These are phyloP conservation scores for Neoniphon sammara DNA, from an alignment of 2,797 vertebrate genomes.

Conservation along the genomic window DNA sequence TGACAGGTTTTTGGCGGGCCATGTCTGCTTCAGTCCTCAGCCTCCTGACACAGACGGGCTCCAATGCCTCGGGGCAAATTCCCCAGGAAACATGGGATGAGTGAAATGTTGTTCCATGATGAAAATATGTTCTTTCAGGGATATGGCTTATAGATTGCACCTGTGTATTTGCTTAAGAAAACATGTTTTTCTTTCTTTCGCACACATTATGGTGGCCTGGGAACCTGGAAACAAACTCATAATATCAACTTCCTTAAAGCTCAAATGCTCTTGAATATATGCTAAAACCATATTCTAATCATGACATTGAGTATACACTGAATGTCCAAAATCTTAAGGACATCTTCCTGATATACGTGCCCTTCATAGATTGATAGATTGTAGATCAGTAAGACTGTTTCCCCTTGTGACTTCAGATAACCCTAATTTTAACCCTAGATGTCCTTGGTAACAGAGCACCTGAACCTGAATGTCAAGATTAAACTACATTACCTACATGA, in stretches of 20 bases:
- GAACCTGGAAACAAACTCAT: conserved; percentile 2
- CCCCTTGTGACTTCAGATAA: too few relatives aligned
- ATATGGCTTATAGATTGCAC: conserved; percentile 40
- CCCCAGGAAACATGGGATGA: conserved; percentile 46
- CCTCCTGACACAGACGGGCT: conserved; percentile 35
- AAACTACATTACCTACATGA: conserved; percentile 13
- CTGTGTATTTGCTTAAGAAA: conserved; percentile 44
- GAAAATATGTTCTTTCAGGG: conserved; percentile 33
- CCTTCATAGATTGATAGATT: too few relatives aligned
- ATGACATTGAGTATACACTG: not conserved
- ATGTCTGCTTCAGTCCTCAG: conserved; percentile 42
- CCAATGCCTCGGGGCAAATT: conserved; percentile 57
- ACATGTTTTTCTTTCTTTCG: conserved; percentile 6
- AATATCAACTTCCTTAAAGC: not conserved
- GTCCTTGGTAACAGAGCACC: conserved; percentile 29
- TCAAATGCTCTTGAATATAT: not conserved
- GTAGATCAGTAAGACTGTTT: too few relatives aligned
- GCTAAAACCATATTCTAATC: not conserved
- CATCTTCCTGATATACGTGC: not conserved
- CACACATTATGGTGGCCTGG: not conserved
- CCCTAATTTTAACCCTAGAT: not conserved
- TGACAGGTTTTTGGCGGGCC: conserved; percentile 60
- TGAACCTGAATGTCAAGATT: conserved; percentile 17
- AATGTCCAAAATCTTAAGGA: not conserved
- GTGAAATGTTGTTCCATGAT: conserved; percentile 51